Conservation (phyloP, 2,113 vertebrate species). For the Lagopus leucura region DNA sequence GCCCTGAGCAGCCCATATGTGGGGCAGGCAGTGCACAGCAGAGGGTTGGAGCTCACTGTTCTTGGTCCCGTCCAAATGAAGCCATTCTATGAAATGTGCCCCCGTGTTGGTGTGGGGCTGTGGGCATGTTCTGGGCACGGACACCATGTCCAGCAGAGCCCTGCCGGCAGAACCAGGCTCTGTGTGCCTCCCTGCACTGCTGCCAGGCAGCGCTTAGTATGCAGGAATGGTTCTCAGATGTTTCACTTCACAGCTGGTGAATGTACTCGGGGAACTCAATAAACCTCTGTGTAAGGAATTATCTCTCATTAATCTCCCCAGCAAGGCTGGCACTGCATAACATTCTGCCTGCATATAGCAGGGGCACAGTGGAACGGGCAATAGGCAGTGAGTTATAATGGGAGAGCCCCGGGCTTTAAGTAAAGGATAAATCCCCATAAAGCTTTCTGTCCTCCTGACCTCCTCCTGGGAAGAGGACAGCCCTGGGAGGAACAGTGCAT, state of each 20-base stretch:
- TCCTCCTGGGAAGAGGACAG: neutral
- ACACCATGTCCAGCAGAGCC: neutral
- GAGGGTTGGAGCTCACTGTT: no score
- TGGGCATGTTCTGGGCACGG: no score
- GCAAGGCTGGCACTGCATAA: conserved; percentile 43
- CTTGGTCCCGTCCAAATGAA: no score
- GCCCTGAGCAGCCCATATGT: no score
- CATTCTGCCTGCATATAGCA: conserved; percentile 19
- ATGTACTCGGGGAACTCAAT: conserved; percentile 54
- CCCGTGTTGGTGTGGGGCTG: no score
- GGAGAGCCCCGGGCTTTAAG: neutral
- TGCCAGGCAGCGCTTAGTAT: conserved; percentile 51
- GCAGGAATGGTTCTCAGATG: conserved; percentile 51
- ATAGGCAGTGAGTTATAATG: neutral
- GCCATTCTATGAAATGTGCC: no score
- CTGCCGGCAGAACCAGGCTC: conserved; percentile 23
- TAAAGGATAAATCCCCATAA: neutral
- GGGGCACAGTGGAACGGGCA: neutral
- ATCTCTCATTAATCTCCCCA: conserved; percentile 57
- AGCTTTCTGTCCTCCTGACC: neutral
- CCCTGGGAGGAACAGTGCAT: neutral
- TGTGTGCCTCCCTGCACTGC: neutral
- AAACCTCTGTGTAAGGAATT: conserved; percentile 63
- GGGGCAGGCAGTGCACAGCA: no score
- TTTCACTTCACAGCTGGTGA: conserved; percentile 68